Conservation (phyloP, 1,140 invertebrate species). For the Orius laevigatus region DNA sequence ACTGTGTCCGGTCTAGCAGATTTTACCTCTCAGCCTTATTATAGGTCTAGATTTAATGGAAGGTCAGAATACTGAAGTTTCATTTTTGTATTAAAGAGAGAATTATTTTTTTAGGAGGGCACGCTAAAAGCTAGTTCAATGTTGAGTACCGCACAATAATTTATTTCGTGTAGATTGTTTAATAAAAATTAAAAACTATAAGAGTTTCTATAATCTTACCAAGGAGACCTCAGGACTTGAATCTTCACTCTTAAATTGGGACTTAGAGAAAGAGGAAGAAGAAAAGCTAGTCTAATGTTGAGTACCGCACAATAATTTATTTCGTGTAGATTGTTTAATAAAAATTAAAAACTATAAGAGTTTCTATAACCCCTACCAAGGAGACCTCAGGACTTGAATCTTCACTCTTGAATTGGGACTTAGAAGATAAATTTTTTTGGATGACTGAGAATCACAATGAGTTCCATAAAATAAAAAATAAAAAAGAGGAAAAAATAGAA, state of each 20-base stretch:
- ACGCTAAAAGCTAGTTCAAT: neutral
- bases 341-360: neutral
- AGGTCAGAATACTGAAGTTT: neutral
- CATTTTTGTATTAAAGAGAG: neutral
- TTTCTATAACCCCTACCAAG: no score
- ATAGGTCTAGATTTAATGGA: neutral
- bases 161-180: neutral
- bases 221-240: no score
- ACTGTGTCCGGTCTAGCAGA: neutral
- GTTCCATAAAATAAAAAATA: no score
- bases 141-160: neutral
- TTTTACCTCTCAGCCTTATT: neutral
- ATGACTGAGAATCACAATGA: no score
- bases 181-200: neutral
- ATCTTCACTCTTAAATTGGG: no score
- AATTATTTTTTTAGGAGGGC: neutral
- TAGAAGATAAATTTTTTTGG: no score
- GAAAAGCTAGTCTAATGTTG: neutral
- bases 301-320: neutral
- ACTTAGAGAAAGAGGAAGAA: no score
- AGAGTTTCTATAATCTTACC: no score
- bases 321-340: neutral
- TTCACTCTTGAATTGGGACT: no score
- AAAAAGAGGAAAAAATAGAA: no score
- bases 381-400: no score